Evolutionary conservation across 2,113 vertebrate genomes (phyloP), one percentile per base, ranked within the genome.

Genomic region (Puntigrus tetrazona): DNA sequence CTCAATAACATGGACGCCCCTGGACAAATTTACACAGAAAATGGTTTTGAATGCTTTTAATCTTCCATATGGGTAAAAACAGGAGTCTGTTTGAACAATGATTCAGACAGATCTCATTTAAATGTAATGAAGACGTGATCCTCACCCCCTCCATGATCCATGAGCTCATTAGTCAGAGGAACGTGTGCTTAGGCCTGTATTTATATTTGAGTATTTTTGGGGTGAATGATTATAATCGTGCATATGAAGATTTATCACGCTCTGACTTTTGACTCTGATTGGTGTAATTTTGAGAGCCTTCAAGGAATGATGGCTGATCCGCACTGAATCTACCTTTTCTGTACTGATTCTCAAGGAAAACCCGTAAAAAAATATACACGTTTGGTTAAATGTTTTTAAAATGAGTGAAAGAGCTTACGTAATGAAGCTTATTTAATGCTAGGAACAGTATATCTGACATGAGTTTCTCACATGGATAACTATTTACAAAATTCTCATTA

Each of bases 31-130:
- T 94, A 92, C 93, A 94, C 93, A 92, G 94, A 94, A 96, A 95
- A 96, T 96, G 94, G 94, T 88, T 95, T 94, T 93, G 93, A 95
- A 93, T 92, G 92, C 90, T 94, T 94, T 95, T 95, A 96, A 96
- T 94, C 89, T 90, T 70, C 63, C 7, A 16, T 36, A 65, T 93
- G 90, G 93, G 93, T 93, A 95, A 94, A 94, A 96, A 94, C 95
- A 93, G 93, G 92, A 92, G 91, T 75, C 67, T 94, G 89, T 94
- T 94, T 94, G 91, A 90, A 90, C 92, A 94, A 92, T 92, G 89
- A 91, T 86, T 89, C 84, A 88, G 91, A 90, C 89, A 82, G 79
- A 70, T 55, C 92, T 92, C 91, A 94, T 93, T 92, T 93, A 91
- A 89, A 92, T 91, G 89, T 93, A 92, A 94, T 94, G 90, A 92